A percentile compares a stretch with the other conserved stretches of the same genome.
Conservation (phyloP, 2,113 vertebrate genomes). For the Siniperca knerii region DNA sequence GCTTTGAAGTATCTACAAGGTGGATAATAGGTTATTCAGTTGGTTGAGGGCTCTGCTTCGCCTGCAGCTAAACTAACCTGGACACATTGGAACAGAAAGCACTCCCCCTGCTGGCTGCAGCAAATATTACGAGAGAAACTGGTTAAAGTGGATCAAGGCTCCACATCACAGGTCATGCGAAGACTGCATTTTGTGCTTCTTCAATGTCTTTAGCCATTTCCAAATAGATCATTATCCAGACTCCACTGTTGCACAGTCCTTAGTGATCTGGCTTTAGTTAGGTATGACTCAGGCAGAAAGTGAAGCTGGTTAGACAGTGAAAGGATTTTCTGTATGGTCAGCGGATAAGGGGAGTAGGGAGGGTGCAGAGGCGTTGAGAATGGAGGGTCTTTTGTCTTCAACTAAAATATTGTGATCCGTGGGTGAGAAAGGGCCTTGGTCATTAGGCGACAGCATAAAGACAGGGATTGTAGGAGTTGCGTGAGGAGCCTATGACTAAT, state of each 20-base stretch:
- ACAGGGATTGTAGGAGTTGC: slow-evolving; percentile 82
- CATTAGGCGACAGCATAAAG: slow-evolving; percentile 81
- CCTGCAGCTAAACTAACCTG: slow-evolving; percentile 43
- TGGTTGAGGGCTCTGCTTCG: slow-evolving; percentile 43
- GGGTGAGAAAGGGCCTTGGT: slow-evolving; percentile 79
- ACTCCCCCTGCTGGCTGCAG: slow-evolving; percentile 78
- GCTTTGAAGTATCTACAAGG: slow-evolving; percentile 64
- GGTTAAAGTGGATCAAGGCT: slow-evolving; percentile 46
- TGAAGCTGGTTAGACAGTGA: slow-evolving; percentile 58
- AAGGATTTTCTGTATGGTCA: slow-evolving; percentile 76
- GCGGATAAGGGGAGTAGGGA: slow-evolving; percentile 53
- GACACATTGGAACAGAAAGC: slow-evolving; percentile 67
- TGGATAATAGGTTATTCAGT: slow-evolving; percentile 52
- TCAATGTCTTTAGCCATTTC: slow-evolving; percentile 51
- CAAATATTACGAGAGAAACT: slow-evolving; percentile 22
- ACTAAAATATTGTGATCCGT: slow-evolving; percentile 83
- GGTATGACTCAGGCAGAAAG: slow-evolving; percentile 63
- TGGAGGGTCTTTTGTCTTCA: slow-evolving; percentile 73
- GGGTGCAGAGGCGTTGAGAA: slow-evolving; percentile 64
- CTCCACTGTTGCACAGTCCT: slow-evolving; percentile 11
- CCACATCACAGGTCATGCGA: slow-evolving; percentile 28
- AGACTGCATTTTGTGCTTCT: slow-evolving; percentile 38
- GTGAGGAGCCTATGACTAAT: slow-evolving; percentile 89
- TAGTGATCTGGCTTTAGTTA: slow-evolving; percentile 36
- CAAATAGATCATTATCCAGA: slow-evolving; percentile 59